These are phyloP conservation scores for Drosophila rellima DNA, from an alignment of 2,888 invertebrate species.

Conservation along the genomic window DNA sequence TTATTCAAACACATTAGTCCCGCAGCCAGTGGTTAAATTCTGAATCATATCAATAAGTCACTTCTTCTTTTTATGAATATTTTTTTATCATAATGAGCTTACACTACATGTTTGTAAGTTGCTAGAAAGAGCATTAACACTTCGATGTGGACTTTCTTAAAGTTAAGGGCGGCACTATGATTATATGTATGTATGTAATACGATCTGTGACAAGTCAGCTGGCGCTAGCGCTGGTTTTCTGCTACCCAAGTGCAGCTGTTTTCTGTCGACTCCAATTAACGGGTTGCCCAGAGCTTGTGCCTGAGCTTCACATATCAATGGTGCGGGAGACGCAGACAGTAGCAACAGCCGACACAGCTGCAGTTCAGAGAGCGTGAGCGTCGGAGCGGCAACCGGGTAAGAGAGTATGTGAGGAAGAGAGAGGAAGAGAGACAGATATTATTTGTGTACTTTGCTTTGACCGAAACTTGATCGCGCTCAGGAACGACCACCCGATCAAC, in stretches of 20 bases:
- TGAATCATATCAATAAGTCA: neutral
- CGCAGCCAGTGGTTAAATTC: neutral
- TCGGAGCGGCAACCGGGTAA: slow-evolving; percentile 9
- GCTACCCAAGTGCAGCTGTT: slow-evolving; percentile 55
- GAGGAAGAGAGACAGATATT: slow-evolving; percentile 1
- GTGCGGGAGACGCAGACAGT: slow-evolving; percentile 32
- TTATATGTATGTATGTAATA: slow-evolving; percentile 52
- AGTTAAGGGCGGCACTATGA: slow-evolving; percentile 22
- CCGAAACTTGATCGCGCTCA: slow-evolving; percentile 56
- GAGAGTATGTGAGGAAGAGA: neutral
- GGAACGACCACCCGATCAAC: slow-evolving; percentile 23
- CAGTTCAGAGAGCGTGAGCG: slow-evolving; percentile 17
- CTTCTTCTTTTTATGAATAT: neutral
- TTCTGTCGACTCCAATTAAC: slow-evolving; percentile 57
- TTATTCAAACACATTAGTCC: no score
- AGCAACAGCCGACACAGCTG: slow-evolving; percentile 46
- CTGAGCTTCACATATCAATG: slow-evolving; percentile 42
- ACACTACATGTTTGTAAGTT: neutral
- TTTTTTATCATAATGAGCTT: neutral
- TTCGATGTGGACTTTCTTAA: slow-evolving; percentile 11
- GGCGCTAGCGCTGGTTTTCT: slow-evolving; percentile 58
- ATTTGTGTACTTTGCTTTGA: slow-evolving; percentile 30
- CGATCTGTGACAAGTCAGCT: slow-evolving; percentile 71
- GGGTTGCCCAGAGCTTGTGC: slow-evolving; percentile 35
- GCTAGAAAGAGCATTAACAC: slow-evolving; percentile 28